phyloP scores from a whole-genome alignment of 2,797 vertebrate genomes.

The Hyperoplus immaculatus region DNA sequence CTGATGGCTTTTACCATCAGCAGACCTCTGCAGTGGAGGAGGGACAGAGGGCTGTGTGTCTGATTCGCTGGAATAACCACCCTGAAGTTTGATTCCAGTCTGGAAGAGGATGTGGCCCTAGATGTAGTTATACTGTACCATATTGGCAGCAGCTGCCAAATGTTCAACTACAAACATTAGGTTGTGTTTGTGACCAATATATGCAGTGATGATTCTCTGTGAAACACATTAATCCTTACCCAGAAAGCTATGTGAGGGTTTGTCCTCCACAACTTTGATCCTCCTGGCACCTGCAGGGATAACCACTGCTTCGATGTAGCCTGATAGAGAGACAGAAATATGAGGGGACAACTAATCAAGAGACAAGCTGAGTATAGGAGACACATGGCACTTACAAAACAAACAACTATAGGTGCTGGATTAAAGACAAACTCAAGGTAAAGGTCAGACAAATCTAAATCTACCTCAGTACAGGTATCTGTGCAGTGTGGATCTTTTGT shows the following conservation, averaged over 20 bases:
- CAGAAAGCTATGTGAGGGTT: conserved; percentile 97
- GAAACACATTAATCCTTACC: conserved; percentile 81
- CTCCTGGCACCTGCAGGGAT: conserved; percentile 95
- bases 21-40: too few relatives aligned
- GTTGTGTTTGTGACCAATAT: not conserved
- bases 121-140: not conserved
- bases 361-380: not conserved
- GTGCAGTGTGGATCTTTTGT: not conserved
- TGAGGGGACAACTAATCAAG: conserved; percentile 8
- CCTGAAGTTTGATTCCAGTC: too few relatives aligned
- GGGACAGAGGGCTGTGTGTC: too few relatives aligned
- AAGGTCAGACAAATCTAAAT: not conserved
- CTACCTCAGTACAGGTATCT: not conserved
- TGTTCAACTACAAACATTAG: not conserved
- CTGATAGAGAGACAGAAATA: conserved; percentile 74
- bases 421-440: not conserved
- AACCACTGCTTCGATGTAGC: conserved; percentile 96
- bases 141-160: not conserved
- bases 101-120: too few relatives aligned
- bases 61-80: too few relatives aligned
- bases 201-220: not conserved
- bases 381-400: not conserved
- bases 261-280: conserved; percentile 96
- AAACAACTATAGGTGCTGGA: not conserved
- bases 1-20: too few relatives aligned